Percentiles rank a stretch among this genome's conserved stretches.
Conservation (phyloP, 2,888 invertebrate species). For the Dicycla oo region DNA sequence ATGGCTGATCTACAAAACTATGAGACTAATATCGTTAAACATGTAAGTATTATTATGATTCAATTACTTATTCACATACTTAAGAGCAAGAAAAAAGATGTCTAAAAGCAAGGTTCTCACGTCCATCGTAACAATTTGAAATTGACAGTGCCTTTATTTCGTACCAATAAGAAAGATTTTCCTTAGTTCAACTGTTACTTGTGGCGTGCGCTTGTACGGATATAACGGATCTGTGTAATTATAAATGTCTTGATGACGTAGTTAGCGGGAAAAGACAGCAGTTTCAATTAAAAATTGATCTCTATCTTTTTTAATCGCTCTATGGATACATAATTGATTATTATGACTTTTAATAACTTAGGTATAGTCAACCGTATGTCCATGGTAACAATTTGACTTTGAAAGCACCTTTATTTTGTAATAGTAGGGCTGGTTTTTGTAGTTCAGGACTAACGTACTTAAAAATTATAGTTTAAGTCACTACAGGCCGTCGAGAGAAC, state of each 20-base stretch:
- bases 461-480: neutral
- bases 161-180: constrained; percentile 9
- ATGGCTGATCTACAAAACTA: constrained; percentile 92
- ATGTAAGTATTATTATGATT: constrained; percentile 79
- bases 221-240: too few relatives aligned
- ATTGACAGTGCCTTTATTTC: constrained; percentile 7
- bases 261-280: neutral
- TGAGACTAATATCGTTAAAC: constrained; percentile 88
- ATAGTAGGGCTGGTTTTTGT: neutral
- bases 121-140: constrained; percentile 1
- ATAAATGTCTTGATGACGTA: neutral
- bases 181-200: neutral
- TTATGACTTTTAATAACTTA: constrained; percentile 15
- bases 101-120: neutral
- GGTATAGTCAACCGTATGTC: too few relatives aligned
- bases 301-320: constrained; percentile 2
- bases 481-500: too few relatives aligned
- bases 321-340: too few relatives aligned
- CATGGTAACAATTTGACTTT: neutral
- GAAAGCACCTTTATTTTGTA: neutral
- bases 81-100: neutral
- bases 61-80: neutral
- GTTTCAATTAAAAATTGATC: neutral
- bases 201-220: neutral
- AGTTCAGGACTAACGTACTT: neutral